These are phyloP conservation scores for Atopsyche davidsoni DNA, from an alignment of 1,140 invertebrate genomes.

Conservation along the genomic window DNA sequence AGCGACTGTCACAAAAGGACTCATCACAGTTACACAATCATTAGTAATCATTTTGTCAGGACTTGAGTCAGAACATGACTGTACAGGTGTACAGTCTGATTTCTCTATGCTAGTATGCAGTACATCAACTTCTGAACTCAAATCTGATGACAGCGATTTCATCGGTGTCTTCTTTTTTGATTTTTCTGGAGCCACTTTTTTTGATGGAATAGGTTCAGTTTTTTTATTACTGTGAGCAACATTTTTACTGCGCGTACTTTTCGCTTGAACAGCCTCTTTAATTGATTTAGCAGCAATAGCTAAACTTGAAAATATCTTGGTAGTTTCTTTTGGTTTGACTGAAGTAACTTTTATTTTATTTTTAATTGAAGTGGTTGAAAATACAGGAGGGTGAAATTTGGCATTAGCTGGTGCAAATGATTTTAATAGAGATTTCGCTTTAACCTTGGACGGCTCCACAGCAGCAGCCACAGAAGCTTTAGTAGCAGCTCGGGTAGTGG, in stretches of 20 bases:
- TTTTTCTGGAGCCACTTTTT: too few relatives aligned
- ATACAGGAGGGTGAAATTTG: conserved; percentile 32
- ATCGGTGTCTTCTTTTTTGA: too few relatives aligned
- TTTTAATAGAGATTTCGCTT: conserved; percentile 4
- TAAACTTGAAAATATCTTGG: neutral
- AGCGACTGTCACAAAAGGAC: conserved; percentile 37
- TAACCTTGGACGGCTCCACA: too few relatives aligned
- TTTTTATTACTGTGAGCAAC: neutral
- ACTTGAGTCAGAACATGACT: too few relatives aligned
- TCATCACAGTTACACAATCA: conserved; percentile 22
- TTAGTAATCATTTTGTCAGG: too few relatives aligned
- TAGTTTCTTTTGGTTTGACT: neutral
- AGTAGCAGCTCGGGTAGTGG: conserved; percentile 26
- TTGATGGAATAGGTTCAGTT: neutral
- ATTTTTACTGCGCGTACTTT: neutral
- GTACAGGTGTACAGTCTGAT: too few relatives aligned
- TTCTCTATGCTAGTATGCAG: too few relatives aligned
- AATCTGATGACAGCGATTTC: too few relatives aligned
- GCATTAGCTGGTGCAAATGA: conserved; percentile 33
- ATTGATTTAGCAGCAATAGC: neutral
- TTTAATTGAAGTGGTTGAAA: neutral
- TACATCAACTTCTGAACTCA: too few relatives aligned
- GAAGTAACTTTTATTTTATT: neutral
- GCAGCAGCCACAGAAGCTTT: conserved; percentile 10
- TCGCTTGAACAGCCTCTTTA: neutral